A percentile compares a stretch with the other conserved stretches of the same genome.
These are phyloP conservation scores for Erannis defoliaria DNA, from an alignment of 2,888 invertebrate species.

Conservation along the genomic window DNA sequence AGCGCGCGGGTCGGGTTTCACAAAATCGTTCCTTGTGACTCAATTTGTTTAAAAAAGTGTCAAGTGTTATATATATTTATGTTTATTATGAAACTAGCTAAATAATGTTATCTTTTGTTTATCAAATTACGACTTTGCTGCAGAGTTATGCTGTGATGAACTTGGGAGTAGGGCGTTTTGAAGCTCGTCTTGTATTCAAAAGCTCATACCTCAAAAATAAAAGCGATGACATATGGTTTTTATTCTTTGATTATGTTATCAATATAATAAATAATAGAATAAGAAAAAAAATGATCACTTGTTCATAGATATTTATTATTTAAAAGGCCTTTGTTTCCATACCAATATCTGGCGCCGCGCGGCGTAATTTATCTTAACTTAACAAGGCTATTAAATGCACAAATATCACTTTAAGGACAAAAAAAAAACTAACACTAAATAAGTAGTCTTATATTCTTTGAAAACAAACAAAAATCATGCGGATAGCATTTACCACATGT, in stretches of 20 bases:
- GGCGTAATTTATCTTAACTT: conserved; percentile 3
- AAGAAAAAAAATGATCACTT: conserved; percentile 20
- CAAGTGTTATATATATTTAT: conserved; percentile 19
- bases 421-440: conserved; percentile 23
- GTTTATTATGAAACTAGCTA: conserved; percentile 16
- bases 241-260: conserved; percentile 9
- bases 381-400: background rate
- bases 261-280: conserved; percentile 18
- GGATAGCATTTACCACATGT: conserved; percentile 22
- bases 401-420: conserved; percentile 20
- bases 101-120: conserved; percentile 12
- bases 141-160: conserved; percentile 15
- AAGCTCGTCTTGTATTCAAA: conserved; percentile 14
- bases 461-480: conserved; percentile 25
- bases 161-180: conserved; percentile 17
- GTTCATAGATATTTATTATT: conserved; percentile 17
- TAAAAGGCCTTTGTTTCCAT: conserved; percentile 5
- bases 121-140: conserved; percentile 7
- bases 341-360: background rate
- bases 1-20: conserved; percentile 15
- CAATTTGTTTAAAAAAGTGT: conserved; percentile 12
- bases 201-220: conserved; percentile 17
- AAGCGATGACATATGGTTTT: conserved; percentile 21
- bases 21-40: conserved; percentile 15
- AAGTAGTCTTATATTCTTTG: conserved; percentile 26